Base-by-base conservation (phyloP, 2,888 invertebrate species). In the Aproaerema taeniolella region DNA sequence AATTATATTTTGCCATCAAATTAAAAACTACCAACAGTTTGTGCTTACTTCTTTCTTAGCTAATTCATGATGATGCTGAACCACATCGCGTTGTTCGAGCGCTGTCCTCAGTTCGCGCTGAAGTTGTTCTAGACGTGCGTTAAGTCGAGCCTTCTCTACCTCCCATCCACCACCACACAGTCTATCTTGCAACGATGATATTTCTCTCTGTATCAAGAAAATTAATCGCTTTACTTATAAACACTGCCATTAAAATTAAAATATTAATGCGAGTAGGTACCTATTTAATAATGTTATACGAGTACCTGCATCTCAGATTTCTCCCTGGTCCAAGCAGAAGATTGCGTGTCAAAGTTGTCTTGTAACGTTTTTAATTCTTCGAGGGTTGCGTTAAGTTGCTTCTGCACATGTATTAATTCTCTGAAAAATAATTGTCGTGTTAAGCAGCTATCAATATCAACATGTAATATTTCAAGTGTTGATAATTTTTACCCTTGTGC, bases 11-110 rank as follows among this genome's bases (percentile, higher is more conserved):
- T n/a, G n/a, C n/a, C n/a, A n/a, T n/a, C n/a, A n/a, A n/a, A n/a
- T n/a, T n/a, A n/a, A n/a, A n/a, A n/a, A n/a, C n/a, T n/a, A n/a
- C n/a, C n/a, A n/a, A n/a, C n/a, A n/a, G n/a, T n/a, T n/a, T n/a
- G n/a, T n/a, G 15, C 38, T 40, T 45, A 83, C 85, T 67, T 86
- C 85, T 57, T 82, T 86, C 53, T 79, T 91, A 58, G 92, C 82
- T 52, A 90, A 90, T 42, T 93, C 92, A 50, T 94, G 89, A 66
- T 96, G 92, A 60, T 95, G 94, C 12, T 67, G 88, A 57, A 93
- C 74, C 47, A 92, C 92, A 42, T 93, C 91, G 46, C 93, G 88
- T 65, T 94, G 91, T 56, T 95, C 93, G 61, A 94, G 92, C 34
- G 91, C 90, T 32, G 89, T 90, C 32, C 92, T 76, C 41, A 94